These are phyloP conservation scores for Arremon aurantiirostris DNA, from an alignment of 2,797 vertebrate genomes.

Conservation along the genomic window DNA sequence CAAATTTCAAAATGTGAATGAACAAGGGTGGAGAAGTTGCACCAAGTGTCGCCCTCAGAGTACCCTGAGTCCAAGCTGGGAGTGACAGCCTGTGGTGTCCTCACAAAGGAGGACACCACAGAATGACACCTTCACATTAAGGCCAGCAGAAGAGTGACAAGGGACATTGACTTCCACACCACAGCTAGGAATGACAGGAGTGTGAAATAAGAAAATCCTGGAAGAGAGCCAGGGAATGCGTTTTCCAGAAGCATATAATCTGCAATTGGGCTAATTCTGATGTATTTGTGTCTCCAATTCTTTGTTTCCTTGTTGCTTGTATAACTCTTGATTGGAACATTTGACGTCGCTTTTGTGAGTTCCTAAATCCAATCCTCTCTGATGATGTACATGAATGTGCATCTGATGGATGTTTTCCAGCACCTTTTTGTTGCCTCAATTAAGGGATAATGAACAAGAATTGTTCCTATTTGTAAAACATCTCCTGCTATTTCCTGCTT, in stretches of 20 bases:
- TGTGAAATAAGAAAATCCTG: slow-evolving; percentile 55
- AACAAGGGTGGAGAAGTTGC: not conserved
- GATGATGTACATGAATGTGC: slow-evolving; percentile 72
- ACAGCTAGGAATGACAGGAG: slow-evolving; percentile 25
- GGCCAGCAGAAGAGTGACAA: not conserved
- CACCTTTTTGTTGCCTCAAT: slow-evolving; percentile 80
- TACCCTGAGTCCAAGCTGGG: not conserved
- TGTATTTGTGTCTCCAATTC: slow-evolving; percentile 69
- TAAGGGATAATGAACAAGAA: slow-evolving; percentile 81
- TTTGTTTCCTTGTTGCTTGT: slow-evolving; percentile 76
- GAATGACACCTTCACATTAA: not conserved
- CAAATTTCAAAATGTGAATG: not conserved
- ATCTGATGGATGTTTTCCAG: slow-evolving; percentile 81
- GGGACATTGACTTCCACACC: not conserved
- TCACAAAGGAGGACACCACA: not conserved
- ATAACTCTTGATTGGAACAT: slow-evolving; percentile 79
- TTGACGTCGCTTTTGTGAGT: slow-evolving; percentile 73
- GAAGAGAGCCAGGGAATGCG: slow-evolving; percentile 63
- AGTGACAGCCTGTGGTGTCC: not conserved
- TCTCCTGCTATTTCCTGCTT: slow-evolving; percentile 69
- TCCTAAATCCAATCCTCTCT: slow-evolving; percentile 76
- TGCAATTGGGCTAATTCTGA: slow-evolving; percentile 79
- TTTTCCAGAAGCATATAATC: slow-evolving; percentile 69
- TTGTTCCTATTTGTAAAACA: slow-evolving; percentile 81
- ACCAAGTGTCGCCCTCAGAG: not conserved